phyloP scores from a whole-genome alignment of 2,888 invertebrate genomes.

The Platypus cylindrus region DNA sequence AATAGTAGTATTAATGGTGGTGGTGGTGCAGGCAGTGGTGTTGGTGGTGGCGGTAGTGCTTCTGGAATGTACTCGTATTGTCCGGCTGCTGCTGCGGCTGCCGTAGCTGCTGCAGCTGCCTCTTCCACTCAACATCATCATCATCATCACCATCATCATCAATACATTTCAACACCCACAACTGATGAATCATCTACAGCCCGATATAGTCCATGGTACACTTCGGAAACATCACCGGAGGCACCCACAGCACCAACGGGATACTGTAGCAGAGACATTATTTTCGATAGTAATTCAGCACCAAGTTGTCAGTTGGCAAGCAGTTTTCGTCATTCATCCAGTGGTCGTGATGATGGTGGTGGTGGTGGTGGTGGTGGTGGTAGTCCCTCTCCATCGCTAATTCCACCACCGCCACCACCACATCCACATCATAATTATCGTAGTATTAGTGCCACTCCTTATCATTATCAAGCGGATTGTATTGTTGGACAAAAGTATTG shows the following conservation, averaged over 20 bases:
- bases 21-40: too few species aligned
- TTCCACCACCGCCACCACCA: slow-evolving; percentile 40
- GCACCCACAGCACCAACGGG: slow-evolving; percentile 28
- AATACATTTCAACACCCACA: slow-evolving; percentile 29
- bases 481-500: slow-evolving; percentile 40
- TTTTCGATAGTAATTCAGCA: slow-evolving; percentile 31
- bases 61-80: slow-evolving; percentile 45
- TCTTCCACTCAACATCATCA: too few species aligned
- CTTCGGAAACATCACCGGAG: slow-evolving; percentile 38
- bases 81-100: slow-evolving; percentile 33
- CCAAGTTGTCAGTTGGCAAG: slow-evolving; percentile 36
- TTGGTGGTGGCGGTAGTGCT: too few species aligned
- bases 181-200: slow-evolving; percentile 31
- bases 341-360: too few species aligned
- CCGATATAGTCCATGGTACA: slow-evolving; percentile 42
- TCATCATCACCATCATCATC: too few species aligned
- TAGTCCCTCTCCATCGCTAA: too few species aligned
- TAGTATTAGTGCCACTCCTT: slow-evolving; percentile 37
- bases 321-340: slow-evolving; percentile 36
- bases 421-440: slow-evolving; percentile 36
- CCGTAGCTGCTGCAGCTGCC: too few species aligned
- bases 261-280: slow-evolving; percentile 32
- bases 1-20: too few species aligned
- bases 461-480: slow-evolving; percentile 50
- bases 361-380: too few species aligned